Evolutionary conservation across 2,113 vertebrate genomes (phyloP), one percentile per base, ranked within the genome.

Genomic region (Quiscalus mexicanus): DNA sequence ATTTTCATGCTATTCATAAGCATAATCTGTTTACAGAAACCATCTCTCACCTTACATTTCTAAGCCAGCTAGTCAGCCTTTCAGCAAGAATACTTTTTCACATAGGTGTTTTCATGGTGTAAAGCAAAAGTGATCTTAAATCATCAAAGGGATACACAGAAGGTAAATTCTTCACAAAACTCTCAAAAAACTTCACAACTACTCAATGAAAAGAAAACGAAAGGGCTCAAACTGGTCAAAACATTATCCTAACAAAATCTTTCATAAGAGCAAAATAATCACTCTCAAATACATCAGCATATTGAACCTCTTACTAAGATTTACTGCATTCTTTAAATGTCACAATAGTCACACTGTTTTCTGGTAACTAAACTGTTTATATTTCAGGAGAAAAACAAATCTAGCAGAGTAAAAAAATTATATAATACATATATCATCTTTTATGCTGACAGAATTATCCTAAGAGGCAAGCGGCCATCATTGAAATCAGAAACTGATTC

Each of bases 321-420:
- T 85, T 84, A 64, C 42, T 42, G 5, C 20, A 10, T 50, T 87
- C n/a, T 90, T 68, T 82, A 47, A 87, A 83, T 31, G 67, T 67
- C 21, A 24, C 27, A 89, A 90, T 47, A 91, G 65, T 70, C 39
- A 73, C 18, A 45, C 20, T 81, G 80, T 70, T 90, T 93, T 85
- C 70, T 93, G 45, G 53, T 83, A 93, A 90, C 52, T 4, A 76
- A 79, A 73, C 14, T 89, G 65, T 85, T 96, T 79, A 79, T 60
- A 87, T 83, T 94, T 91, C 42, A 83, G 59, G 17, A 87, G 52
- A 78, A 93, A 91, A 93, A 52, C 39, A 90, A 93, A 82, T 85
- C 41, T 73, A 90, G n/a, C 18, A 87, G 53, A 24, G 89, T 6
- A 31, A 83, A 91, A 92, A 91, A 73, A 4, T 2, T 2, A 17